Percentiles rank a stretch among this genome's conserved stretches.
phyloP scores from a whole-genome alignment of 2,113 vertebrate genomes.

The Podarcis muralis region DNA sequence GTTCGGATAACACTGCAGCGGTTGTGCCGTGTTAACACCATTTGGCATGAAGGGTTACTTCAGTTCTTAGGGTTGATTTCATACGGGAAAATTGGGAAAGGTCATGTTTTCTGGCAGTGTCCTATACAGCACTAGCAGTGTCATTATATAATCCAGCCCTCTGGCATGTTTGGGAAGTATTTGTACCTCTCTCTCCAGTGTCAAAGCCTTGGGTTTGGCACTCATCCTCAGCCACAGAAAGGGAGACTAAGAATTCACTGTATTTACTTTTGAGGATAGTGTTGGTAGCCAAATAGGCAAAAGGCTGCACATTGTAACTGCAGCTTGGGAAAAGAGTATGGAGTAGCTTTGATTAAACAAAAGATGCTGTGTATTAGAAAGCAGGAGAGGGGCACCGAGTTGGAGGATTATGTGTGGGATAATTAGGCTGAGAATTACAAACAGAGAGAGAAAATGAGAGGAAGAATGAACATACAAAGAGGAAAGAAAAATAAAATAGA shows the following conservation, averaged over 20 bases:
- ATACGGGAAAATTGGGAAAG: background rate
- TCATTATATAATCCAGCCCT: background rate
- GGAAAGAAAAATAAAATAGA: background rate
- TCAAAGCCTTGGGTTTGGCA: conserved; percentile 24
- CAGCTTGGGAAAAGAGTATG: background rate
- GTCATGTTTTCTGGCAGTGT: background rate
- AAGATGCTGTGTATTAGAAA: conserved; percentile 52
- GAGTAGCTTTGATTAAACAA: conserved; percentile 52
- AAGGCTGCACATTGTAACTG: conserved; percentile 37
- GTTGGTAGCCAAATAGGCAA: conserved; percentile 60
- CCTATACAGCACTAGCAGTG: background rate
- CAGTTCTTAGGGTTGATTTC: background rate
- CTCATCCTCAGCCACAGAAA: conserved; percentile 24
- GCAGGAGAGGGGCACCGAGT: background rate
- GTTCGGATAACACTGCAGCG: background rate
- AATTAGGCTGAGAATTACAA: conserved; percentile 13
- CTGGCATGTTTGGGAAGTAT: background rate
- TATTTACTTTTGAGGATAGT: conserved; percentile 29
- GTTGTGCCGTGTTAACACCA: background rate
- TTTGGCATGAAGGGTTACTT: background rate
- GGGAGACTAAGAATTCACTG: conserved; percentile 21
- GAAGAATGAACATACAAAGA: background rate
- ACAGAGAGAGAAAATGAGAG: background rate
- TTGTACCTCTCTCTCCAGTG: background rate
- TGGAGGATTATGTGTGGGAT: background rate